These are phyloP conservation scores for Drosophila fuyamai DNA, from an alignment of 1,140 invertebrate species.

Conservation along the genomic window DNA sequence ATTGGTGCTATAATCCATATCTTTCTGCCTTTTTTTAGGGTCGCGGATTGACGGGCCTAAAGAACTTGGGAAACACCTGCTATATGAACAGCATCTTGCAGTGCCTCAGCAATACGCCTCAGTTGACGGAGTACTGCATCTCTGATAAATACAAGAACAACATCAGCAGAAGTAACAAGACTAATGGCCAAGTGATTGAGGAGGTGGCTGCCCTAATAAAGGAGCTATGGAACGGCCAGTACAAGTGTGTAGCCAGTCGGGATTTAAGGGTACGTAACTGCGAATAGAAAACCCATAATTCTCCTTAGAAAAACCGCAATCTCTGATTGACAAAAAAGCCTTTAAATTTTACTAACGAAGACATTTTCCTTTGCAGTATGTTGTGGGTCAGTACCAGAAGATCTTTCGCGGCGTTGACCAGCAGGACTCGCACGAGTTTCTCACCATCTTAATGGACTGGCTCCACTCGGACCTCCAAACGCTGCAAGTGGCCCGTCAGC, in stretches of 20 bases:
- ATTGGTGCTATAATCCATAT: neutral
- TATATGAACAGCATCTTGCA: slow-evolving; percentile 99
- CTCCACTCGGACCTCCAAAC: slow-evolving; percentile 93
- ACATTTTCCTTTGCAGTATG: slow-evolving; percentile 85
- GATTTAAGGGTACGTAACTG: slow-evolving; percentile 87
- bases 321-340: neutral
- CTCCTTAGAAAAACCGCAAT: too few relatives aligned
- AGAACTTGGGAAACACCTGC: slow-evolving; percentile 97
- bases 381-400: slow-evolving; percentile 90
- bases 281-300: too few relatives aligned
- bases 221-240: slow-evolving; percentile 91
- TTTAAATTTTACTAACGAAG: neutral
- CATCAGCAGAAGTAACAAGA: slow-evolving; percentile 86
- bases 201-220: slow-evolving; percentile 91
- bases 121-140: slow-evolving; percentile 91
- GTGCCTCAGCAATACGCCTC: slow-evolving; percentile 92
- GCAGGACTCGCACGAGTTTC: slow-evolving; percentile 98
- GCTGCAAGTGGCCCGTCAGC: slow-evolving; percentile 42
- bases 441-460: slow-evolving; percentile 95
- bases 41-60: slow-evolving; percentile 92
- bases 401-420: slow-evolving; percentile 94
- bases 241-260: slow-evolving; percentile 91
- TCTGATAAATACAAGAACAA: slow-evolving; percentile 87
- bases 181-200: slow-evolving; percentile 89
- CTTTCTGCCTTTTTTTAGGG: slow-evolving; percentile 85